Base-by-base conservation (phyloP, 2,797 vertebrate genomes). In the Heterohyrax brucei region DNA sequence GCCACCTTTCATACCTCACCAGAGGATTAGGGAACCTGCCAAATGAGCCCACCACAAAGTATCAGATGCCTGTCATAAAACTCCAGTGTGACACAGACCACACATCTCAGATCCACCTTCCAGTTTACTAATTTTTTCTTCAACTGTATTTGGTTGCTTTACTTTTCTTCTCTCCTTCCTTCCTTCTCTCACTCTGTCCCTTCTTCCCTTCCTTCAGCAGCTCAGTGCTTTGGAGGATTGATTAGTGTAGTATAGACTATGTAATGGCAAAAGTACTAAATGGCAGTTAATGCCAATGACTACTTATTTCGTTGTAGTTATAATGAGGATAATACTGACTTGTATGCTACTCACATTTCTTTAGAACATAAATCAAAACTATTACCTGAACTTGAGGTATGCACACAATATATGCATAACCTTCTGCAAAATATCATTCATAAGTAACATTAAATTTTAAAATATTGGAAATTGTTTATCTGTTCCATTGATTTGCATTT, bases 331-430 rank as follows among this genome's bases (percentile, higher is more conserved):
- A 33, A 16, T 70, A 33, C 93, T 92, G 78, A 93, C 44, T 94
- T 7, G 81, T 87, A 48, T 53, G 59, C 22, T 61, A 94, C 97
- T 87, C 76, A 7, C 30, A n/a, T 70, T n/a, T 33, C 68, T 70
- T 70, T 70, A 70, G 68, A 70, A 70, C 14, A 70, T 96, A 96
- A 56, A 96, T 97, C 96, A 96, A 89, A 80, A 62, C 62, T 28
- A 93, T 90, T 7, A 95, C 91, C 93, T 97, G 90, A 93, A 95
- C 81, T 0, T 97, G 95, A 98, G 97, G 97, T 98, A 98, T 95
- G 16, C 3, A 70, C 68, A n/a, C 66, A 56, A 70, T 19, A 70
- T 14, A 70, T 70, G 33, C 14, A 70, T 16, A 19, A 18, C 4
- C 68, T 68, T 33, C 30, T 33, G n/a, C 68, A 70, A n/a, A 70